Evolutionary conservation across 1,140 invertebrate species (phyloP), one percentile per base, ranked within the genome.

Genomic region (Oreohelix idahoensis): DNA sequence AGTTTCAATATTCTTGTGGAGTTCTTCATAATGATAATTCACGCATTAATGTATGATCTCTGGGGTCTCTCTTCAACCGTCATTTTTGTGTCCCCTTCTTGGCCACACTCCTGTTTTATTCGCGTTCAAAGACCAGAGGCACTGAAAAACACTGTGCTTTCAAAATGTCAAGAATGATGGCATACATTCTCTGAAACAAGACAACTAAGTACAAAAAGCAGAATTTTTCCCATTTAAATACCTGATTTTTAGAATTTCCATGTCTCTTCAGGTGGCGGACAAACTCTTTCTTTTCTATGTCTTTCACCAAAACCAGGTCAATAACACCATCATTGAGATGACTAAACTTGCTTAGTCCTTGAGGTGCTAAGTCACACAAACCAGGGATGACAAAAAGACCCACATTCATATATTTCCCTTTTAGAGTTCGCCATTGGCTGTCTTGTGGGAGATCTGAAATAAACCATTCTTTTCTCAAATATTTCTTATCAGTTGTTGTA

Each of bases 221-320:
- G n/a, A 45, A 15, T 45, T 45, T 45, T 45, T 45, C 5, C 15
- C 10, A 58, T 58, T 42, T 36, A 73, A 81, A 36, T 83, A 92
- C 91, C 88, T 91, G 91, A 84, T 92, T 89, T 89, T 93, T 93
- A 15, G 85, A 71, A 79, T 89, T 92, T n/a, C 88, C 88, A 83
- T 92, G 88, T 66, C 91, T 86, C 82, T 90, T 89, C 0, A 92
- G 79, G 69, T 87, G 90, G n/a, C 91, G 80, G 20, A 91, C 70
- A 74, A 92, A 92, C 51, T 92, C 89, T 85, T 90, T 91, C 51
- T 89, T 86, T 38, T 87, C 83, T 0, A 83, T 81, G 23, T 90
- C 79, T 83, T 91, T 90, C 8, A 93, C 87, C 29, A 92, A 75
- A 4, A 92, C 86, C 13, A 93, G 81, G 66, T 92, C 90, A 70